These are phyloP conservation scores for Pitta sordida DNA, from an alignment of 2,113 vertebrate species.

Conservation along the genomic window DNA sequence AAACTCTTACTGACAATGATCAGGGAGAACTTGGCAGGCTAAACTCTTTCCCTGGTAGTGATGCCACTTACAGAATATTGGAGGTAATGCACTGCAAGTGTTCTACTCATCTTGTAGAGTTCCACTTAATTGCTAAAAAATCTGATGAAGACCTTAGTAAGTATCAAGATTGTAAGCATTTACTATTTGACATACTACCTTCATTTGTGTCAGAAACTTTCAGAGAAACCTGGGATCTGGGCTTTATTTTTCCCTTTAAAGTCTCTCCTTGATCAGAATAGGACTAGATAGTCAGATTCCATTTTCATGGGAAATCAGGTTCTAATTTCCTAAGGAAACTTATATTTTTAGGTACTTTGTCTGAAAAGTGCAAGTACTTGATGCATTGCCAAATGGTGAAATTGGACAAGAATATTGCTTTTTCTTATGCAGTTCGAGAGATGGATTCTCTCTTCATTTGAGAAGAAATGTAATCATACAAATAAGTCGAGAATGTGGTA, in stretches of 20 bases:
- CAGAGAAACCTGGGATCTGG: neutral
- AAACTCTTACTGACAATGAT: neutral
- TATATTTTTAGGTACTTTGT: neutral
- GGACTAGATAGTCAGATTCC: neutral
- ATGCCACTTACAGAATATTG: conserved; percentile 83
- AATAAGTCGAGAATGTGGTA: neutral
- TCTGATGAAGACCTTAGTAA: neutral
- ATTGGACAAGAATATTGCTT: neutral
- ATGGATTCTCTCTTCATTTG: neutral
- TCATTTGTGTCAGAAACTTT: neutral
- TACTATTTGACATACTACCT: neutral
- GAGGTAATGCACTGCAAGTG: conserved; percentile 74
- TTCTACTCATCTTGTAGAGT: neutral
- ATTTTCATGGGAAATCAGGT: neutral
- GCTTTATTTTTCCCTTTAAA: neutral
- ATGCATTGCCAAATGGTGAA: neutral
- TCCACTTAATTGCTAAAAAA: neutral
- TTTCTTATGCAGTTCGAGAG: neutral
- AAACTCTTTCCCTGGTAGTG: conserved; percentile 79
- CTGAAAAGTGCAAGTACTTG: neutral
- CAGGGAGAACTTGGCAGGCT: neutral
- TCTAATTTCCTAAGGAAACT: neutral
- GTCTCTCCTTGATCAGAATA: neutral
- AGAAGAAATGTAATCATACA: neutral
- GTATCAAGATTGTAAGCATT: neutral